phyloP scores from a whole-genome alignment of 1,140 invertebrate genomes.

The Drosophila insularis region DNA sequence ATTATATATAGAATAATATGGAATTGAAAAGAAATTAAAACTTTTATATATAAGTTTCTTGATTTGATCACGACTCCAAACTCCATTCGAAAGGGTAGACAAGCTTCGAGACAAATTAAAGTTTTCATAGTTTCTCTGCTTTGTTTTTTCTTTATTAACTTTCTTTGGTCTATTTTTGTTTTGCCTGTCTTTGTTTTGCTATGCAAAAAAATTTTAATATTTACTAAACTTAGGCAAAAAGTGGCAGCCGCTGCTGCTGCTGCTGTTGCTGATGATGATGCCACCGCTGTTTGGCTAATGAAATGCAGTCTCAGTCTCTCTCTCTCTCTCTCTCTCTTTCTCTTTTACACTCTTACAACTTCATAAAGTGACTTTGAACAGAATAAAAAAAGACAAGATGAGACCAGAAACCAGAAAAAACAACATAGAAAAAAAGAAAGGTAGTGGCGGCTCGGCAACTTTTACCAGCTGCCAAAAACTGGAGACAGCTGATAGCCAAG shows the following conservation, averaged over 20 bases:
- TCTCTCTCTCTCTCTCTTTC: constrained; percentile 18
- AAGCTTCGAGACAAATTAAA: not conserved
- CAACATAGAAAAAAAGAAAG: constrained; percentile 28
- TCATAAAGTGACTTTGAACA: not conserved
- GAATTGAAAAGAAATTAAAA: no score
- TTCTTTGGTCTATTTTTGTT: constrained; percentile 13
- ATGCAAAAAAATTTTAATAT: constrained; percentile 68
- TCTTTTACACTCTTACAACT: not conserved
- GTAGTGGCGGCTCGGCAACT: constrained; percentile 51
- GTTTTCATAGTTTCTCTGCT: not conserved
- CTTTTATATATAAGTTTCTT: no score
- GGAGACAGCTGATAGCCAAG: constrained; percentile 70
- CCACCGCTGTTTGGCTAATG: constrained; percentile 60
- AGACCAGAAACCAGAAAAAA: constrained; percentile 4
- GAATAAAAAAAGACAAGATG: constrained; percentile 5
- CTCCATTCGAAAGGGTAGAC: not conserved
- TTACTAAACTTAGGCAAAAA: constrained; percentile 75
- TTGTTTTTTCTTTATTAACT: not conserved
- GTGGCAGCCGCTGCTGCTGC: constrained; percentile 57
- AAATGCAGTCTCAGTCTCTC: constrained; percentile 61
- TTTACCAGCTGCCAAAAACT: constrained; percentile 77
- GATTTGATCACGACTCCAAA: no score
- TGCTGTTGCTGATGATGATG: constrained; percentile 48
- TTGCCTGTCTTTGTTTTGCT: constrained; percentile 58
- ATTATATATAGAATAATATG: no score